A percentile compares a stretch with the other conserved stretches of the same genome.
These are phyloP conservation scores for Drosophila sp. DNA, from an alignment of 1,140 invertebrate genomes.

Conservation along the genomic window DNA sequence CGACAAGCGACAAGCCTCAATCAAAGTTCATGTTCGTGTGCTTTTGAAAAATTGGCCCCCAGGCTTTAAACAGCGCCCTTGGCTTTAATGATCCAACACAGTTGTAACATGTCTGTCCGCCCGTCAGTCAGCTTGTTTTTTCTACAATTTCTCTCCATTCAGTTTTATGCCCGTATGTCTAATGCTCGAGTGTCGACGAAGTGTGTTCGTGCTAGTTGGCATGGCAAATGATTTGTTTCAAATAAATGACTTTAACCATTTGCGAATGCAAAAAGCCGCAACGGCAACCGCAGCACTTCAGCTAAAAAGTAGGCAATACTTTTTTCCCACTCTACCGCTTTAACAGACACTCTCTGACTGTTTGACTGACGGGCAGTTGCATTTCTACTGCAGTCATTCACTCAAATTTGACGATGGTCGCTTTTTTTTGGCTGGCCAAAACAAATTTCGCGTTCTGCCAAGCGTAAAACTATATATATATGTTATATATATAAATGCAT, in stretches of 20 bases:
- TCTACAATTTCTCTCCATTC: neutral
- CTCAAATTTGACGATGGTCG: slow-evolving; percentile 54
- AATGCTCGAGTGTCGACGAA: slow-evolving; percentile 27
- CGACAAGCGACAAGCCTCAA: slow-evolving; percentile 73
- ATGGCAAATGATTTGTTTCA: slow-evolving; percentile 76
- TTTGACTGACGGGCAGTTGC: slow-evolving; percentile 60
- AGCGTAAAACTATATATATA: slow-evolving; percentile 61
- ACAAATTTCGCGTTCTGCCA: slow-evolving; percentile 64
- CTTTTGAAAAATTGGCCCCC: slow-evolving; percentile 71
- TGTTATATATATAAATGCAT: slow-evolving; percentile 7
- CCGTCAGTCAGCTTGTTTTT: slow-evolving; percentile 41
- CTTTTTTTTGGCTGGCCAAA: slow-evolving; percentile 59
- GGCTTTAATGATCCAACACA: slow-evolving; percentile 39
- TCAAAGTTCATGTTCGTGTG: slow-evolving; percentile 67
- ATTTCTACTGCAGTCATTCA: slow-evolving; percentile 78
- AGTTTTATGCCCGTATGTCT: neutral
- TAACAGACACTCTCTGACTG: neutral
- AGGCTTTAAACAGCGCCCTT: neutral
- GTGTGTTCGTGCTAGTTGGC: slow-evolving; percentile 43
- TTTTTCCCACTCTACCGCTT: slow-evolving; percentile 27
- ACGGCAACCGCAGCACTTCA: slow-evolving; percentile 64
- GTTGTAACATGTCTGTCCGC: slow-evolving; percentile 68
- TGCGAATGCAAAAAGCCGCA: slow-evolving; percentile 63
- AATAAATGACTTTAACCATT: slow-evolving; percentile 81
- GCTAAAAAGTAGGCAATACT: slow-evolving; percentile 69